Conservation (phyloP, 2,888 invertebrate genomes). For the Campaea margaritaria region DNA sequence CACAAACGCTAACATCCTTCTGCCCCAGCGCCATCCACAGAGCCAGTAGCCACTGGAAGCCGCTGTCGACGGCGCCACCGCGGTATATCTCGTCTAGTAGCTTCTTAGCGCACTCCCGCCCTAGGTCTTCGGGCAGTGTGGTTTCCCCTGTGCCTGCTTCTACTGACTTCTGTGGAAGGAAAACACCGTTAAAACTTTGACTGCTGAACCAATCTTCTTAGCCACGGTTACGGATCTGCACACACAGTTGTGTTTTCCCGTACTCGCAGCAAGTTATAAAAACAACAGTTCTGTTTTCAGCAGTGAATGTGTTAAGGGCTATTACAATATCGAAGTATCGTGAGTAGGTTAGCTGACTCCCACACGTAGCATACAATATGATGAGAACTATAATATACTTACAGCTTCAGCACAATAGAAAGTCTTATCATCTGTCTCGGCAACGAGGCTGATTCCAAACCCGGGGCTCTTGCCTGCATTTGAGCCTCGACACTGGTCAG, state of each 20-base stretch:
- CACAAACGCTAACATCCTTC: constrained; percentile 95
- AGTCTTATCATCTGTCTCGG: constrained; percentile 95
- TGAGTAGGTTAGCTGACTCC: too few species aligned
- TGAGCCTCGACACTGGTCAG: constrained; percentile 95
- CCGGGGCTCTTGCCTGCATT: constrained; percentile 96
- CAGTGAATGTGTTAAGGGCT: too few species aligned
- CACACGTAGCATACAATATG: too few species aligned
- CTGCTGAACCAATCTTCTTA: too few species aligned
- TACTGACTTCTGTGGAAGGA: constrained; percentile 68
- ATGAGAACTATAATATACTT: constrained; percentile 43
- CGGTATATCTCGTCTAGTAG: constrained; percentile 96
- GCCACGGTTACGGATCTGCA: too few species aligned
- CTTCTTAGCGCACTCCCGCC: constrained; percentile 91
- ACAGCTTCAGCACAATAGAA: constrained; percentile 88
- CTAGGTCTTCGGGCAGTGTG: constrained; percentile 96
- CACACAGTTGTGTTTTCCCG: too few species aligned
- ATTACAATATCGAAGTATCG: too few species aligned
- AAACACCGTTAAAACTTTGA: too few species aligned
- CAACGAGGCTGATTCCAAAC: constrained; percentile 95
- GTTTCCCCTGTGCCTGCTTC: constrained; percentile 83
- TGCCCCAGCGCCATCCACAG: constrained; percentile 98
- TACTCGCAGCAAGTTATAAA: too few species aligned
- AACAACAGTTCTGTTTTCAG: too few species aligned
- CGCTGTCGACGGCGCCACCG: constrained; percentile 96
- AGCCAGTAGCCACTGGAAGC: constrained; percentile 93